These are phyloP conservation scores for Thinocorus orbignyianus DNA, from an alignment of 2,113 vertebrate species.

Conservation along the genomic window DNA sequence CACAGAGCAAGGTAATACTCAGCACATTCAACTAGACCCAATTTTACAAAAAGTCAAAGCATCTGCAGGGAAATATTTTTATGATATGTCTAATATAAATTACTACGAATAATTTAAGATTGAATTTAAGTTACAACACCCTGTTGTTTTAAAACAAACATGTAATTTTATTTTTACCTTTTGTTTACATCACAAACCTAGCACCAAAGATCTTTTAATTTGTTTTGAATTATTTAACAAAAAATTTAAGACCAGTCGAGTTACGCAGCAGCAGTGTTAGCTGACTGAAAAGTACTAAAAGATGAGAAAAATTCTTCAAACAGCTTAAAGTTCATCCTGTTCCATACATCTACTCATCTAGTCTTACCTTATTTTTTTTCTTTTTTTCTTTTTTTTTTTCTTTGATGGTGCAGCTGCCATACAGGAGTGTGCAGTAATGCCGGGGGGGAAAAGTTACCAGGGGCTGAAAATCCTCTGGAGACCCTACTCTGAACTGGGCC, in stretches of 20 bases:
- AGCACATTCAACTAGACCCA: neutral
- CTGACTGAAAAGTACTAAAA: neutral
- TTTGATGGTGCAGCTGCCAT: neutral
- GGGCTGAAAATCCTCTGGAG: neutral
- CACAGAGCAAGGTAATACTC: neutral
- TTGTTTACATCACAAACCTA: neutral
- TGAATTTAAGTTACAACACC: neutral
- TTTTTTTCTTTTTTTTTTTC: neutral
- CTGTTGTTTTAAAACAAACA: neutral
- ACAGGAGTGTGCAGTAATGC: neutral
- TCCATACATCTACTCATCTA: neutral
- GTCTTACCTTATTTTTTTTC: too few relatives aligned
- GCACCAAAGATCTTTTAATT: neutral
- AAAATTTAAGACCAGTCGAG: neutral
- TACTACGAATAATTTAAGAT: slow-evolving; percentile 12
- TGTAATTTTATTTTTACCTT: neutral
- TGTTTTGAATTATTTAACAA: neutral
- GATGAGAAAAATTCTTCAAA: neutral
- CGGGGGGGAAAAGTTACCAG: neutral
- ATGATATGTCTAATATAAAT: neutral
- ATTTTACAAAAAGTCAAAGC: neutral
- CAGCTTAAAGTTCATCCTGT: neutral
- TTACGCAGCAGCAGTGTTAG: neutral
- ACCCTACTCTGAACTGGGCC: neutral
- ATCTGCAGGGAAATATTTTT: neutral